phyloP scores from a whole-genome alignment of 2,113 vertebrate species.

The Alethe castanea region DNA sequence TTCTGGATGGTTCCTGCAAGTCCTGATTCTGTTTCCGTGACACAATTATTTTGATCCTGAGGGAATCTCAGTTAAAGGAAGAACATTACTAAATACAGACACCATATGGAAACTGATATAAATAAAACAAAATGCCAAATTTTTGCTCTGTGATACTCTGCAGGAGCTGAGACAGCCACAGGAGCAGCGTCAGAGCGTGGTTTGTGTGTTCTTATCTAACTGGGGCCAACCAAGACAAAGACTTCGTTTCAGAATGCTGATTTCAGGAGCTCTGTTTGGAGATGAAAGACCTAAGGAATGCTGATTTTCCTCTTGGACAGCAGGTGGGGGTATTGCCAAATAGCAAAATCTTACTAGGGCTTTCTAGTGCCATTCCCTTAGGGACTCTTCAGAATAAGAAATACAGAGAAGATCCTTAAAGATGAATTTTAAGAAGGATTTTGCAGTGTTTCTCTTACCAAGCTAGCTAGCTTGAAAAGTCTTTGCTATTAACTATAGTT shows the following conservation, averaged over 20 bases:
- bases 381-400: neutral
- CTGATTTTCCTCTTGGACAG: slow-evolving; percentile 21
- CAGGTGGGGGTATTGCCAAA: slow-evolving; percentile 45
- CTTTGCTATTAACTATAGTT: neutral
- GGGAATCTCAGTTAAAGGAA: neutral
- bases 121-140: neutral
- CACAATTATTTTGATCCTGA: neutral
- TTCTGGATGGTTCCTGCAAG: neutral
- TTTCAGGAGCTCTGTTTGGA: neutral
- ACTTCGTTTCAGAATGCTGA: neutral
- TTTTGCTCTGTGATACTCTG: neutral
- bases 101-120: neutral
- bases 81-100: neutral
- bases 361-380: neutral
- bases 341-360: neutral
- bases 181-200: neutral
- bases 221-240: neutral
- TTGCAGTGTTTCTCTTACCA: neutral
- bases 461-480: neutral
- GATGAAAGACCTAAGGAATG: neutral
- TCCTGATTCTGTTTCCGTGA: neutral
- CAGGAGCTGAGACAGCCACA: neutral
- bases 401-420: neutral
- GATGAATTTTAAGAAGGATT: neutral
- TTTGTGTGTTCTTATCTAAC: neutral